Evolutionary conservation across 1,140 invertebrate genomes (phyloP).

Genomic region (Diachasmimorpha longicaudata): DNA sequence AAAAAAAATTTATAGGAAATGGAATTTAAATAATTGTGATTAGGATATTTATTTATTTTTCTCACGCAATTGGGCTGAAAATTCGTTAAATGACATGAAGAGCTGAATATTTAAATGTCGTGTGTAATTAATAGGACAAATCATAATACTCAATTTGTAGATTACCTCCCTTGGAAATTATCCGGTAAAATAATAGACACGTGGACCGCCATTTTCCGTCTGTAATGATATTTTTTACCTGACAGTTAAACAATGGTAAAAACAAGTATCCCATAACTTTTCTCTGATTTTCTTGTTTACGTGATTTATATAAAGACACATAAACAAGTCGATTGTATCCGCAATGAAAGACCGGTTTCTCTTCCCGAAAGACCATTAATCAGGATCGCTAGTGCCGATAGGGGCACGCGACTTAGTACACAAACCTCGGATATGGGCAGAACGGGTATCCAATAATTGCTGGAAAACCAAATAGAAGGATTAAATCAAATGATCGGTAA

Average conservation of each 20-base stretch:
- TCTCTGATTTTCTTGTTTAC: background rate
- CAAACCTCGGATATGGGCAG: background rate
- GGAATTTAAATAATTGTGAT: no score
- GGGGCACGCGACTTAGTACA: constrained; percentile 15
- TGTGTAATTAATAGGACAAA: no score
- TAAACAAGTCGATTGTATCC: constrained; percentile 5
- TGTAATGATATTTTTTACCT: background rate
- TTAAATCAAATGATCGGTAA: background rate
- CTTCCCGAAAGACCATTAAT: constrained; percentile 15
- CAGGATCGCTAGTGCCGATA: constrained; percentile 12
- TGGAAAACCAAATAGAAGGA: background rate
- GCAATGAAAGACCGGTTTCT: constrained; percentile 16
- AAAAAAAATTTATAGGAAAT: no score
- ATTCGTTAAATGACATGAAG: no score
- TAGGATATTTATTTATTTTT: no score
- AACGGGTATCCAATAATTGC: constrained; percentile 17
- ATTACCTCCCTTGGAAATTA: background rate
- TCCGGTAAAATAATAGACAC: background rate
- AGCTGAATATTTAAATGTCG: no score
- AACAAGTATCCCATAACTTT: background rate
- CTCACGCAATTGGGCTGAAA: no score
- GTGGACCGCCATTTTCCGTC: background rate
- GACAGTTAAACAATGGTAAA: background rate
- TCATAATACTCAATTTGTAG: background rate
- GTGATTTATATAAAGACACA: constrained; percentile 6